phyloP scores from a whole-genome alignment of 1,140 invertebrate genomes.

The Sycobia sp. region DNA sequence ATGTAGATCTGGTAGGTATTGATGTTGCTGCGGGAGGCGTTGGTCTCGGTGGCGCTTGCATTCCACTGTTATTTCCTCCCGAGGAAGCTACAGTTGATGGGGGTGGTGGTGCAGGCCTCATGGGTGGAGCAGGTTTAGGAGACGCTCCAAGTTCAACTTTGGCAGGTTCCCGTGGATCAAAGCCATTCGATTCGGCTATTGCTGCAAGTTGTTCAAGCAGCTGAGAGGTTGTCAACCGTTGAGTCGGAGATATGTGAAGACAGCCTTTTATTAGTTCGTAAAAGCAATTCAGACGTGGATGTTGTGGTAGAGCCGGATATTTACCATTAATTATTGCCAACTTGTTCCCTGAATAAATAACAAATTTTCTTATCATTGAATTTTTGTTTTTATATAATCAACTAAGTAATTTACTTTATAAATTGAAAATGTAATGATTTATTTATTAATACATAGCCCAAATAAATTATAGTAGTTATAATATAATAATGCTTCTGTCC shows the following conservation, averaged over 20 bases:
- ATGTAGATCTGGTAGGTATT: slow-evolving; percentile 1
- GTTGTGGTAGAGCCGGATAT: slow-evolving; percentile 81
- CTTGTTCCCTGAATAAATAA: slow-evolving; percentile 71
- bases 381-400: not conserved
- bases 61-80: slow-evolving; percentile 40
- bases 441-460: too few relatives aligned
- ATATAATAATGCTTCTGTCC: too few relatives aligned
- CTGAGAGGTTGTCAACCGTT: slow-evolving; percentile 76
- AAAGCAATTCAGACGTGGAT: slow-evolving; percentile 81
- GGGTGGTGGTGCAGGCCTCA: slow-evolving; percentile 45
- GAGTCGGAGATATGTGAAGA: slow-evolving; percentile 80
- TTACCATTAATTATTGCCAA: slow-evolving; percentile 96
- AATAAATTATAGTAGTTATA: too few relatives aligned
- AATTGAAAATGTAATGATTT: too few relatives aligned
- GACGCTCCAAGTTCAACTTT: slow-evolving; percentile 65
- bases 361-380: too few relatives aligned
- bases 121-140: slow-evolving; percentile 54
- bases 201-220: slow-evolving; percentile 85
- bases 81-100: slow-evolving; percentile 32
- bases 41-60: slow-evolving; percentile 46
- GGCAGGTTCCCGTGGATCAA: slow-evolving; percentile 77
- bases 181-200: slow-evolving; percentile 81
- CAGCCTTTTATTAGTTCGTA: slow-evolving; percentile 91
- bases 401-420: too few relatives aligned
- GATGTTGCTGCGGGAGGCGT: slow-evolving; percentile 41